A percentile compares a stretch with the other conserved stretches of the same genome.
phyloP scores from a whole-genome alignment of 2,113 vertebrate species.

The Rana temporaria region DNA sequence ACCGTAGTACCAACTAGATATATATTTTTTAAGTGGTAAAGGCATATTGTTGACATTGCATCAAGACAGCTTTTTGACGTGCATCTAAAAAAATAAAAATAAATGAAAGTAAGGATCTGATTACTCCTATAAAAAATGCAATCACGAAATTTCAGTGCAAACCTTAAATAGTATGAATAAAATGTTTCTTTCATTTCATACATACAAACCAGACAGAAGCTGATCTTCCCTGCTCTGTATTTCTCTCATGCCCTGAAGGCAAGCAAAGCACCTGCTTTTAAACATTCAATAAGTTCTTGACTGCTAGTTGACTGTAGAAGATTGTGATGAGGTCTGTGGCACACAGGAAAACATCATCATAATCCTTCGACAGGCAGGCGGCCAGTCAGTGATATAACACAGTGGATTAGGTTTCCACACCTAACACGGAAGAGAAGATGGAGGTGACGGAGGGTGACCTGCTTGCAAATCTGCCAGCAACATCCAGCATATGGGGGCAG shows the following conservation, averaged over 20 bases:
- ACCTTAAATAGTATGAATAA: too few relatives aligned
- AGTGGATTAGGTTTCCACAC: conserved; percentile 33
- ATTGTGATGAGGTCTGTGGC: conserved; percentile 30
- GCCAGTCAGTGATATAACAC: conserved; percentile 45
- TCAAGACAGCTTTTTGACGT: too few relatives aligned
- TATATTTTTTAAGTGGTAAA: too few relatives aligned
- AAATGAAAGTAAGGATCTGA: too few relatives aligned
- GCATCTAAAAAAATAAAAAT: too few relatives aligned
- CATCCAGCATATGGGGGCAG: not conserved
- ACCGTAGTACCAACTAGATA: too few relatives aligned
- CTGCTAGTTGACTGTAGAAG: conserved; percentile 27
- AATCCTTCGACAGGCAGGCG: conserved; percentile 43
- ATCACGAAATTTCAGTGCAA: too few relatives aligned
- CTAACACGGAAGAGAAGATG: conserved; percentile 16
- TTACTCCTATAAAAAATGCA: too few relatives aligned
- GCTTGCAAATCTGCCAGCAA: not conserved
- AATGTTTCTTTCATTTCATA: too few relatives aligned
- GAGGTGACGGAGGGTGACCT: conserved; percentile 19
- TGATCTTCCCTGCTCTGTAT: not conserved
- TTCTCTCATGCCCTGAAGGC: conserved; percentile 16
- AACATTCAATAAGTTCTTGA: conserved; percentile 24
- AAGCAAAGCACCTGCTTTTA: conserved; percentile 5
- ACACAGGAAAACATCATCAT: conserved; percentile 23
- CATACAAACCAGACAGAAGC: not conserved
- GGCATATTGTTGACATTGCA: too few relatives aligned